Evolutionary conservation across 2,113 vertebrate species (phyloP).

Genomic region (Apodemus sylvaticus): DNA sequence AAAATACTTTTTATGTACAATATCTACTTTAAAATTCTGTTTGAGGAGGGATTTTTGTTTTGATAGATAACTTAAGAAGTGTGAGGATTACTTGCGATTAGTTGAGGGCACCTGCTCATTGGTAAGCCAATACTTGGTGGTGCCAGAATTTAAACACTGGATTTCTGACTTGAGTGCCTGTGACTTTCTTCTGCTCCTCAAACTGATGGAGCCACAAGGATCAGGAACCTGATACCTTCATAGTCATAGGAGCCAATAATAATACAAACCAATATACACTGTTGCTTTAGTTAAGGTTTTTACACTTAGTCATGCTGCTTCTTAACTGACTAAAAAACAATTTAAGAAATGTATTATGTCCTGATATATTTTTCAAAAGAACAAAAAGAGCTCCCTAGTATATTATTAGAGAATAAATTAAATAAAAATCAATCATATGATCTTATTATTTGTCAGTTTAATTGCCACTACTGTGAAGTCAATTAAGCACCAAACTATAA

Average conservation of each 20-base stretch:
- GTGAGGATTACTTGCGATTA: background rate
- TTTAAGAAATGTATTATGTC: constrained; percentile 12
- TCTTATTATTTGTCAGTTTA: constrained; percentile 25
- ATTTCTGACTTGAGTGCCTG: background rate
- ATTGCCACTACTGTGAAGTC: constrained; percentile 28
- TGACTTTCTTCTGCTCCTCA: background rate
- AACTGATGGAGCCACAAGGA: background rate
- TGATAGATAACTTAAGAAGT: background rate
- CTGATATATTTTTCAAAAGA: background rate
- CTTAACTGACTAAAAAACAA: background rate
- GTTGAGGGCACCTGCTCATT: background rate
- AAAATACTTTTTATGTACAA: background rate
- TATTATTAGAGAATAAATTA: background rate
- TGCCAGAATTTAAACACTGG: background rate
- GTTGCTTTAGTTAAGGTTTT: constrained; percentile 18
- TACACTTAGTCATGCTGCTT: background rate
- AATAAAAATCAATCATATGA: constrained; percentile 34
- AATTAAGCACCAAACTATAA: background rate
- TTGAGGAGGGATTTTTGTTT: background rate
- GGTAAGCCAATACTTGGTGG: background rate
- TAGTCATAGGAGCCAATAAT: background rate
- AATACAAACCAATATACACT: background rate
- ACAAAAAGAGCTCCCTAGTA: constrained; percentile 20
- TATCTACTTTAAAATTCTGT: background rate
- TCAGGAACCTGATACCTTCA: background rate